Evolutionary conservation across 2,888 invertebrate genomes (phyloP).

Genomic region (Esperia sulphurella): DNA sequence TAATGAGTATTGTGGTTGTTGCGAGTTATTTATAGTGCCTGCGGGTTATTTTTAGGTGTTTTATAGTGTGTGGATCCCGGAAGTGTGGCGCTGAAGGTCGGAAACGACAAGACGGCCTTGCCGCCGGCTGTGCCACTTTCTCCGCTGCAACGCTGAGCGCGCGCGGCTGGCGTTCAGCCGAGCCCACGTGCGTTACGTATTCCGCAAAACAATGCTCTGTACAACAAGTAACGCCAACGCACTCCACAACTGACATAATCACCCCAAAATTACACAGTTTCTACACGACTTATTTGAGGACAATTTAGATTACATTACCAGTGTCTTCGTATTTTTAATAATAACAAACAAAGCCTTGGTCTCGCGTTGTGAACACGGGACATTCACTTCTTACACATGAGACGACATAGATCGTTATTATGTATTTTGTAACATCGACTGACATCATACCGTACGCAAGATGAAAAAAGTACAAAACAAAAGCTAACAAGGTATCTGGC

Average conservation of each 20-base stretch:
- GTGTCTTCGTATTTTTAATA: conserved; percentile 54
- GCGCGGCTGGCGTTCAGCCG: conserved; percentile 16
- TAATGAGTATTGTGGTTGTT: conserved; percentile 14
- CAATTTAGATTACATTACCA: conserved; percentile 54
- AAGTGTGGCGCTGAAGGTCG: conserved; percentile 63
- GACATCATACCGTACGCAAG: neutral
- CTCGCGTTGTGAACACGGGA: conserved; percentile 50
- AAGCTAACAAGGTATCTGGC: too few relatives aligned
- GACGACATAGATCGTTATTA: conserved; percentile 9
- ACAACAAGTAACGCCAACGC: conserved; percentile 44
- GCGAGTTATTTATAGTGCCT: conserved; percentile 15
- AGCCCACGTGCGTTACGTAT: conserved; percentile 64
- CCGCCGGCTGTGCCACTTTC: conserved; percentile 73
- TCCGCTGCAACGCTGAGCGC: conserved; percentile 39
- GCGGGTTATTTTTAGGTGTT: conserved; percentile 19
- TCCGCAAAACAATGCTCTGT: conserved; percentile 47
- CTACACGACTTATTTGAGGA: conserved; percentile 48
- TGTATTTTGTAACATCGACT: conserved; percentile 38
- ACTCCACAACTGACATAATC: conserved; percentile 66
- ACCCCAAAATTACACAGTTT: conserved; percentile 54
- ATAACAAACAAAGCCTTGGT: conserved; percentile 62
- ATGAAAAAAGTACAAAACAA: too few relatives aligned
- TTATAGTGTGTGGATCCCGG: conserved; percentile 48
- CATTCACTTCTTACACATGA: conserved; percentile 51
- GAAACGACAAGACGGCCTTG: conserved; percentile 65